Conservation (phyloP, 2,888 invertebrate genomes). For the Teinopalpus imperialis region DNA sequence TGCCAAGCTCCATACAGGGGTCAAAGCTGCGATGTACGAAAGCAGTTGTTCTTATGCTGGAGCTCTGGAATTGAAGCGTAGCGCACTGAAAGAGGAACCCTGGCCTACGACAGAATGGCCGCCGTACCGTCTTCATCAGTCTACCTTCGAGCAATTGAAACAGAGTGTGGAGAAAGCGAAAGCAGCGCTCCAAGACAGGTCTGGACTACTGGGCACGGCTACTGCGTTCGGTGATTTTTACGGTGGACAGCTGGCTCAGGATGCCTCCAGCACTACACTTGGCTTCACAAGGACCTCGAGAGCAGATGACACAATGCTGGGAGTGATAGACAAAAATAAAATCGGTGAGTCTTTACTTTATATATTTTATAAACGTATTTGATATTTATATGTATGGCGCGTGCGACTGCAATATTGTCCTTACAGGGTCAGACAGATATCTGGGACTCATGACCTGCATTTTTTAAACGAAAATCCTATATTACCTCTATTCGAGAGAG, state of each 20-base stretch:
- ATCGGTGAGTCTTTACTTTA: constrained; percentile 67
- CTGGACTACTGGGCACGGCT: constrained; percentile 85
- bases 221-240: constrained; percentile 88
- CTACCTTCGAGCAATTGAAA: constrained; percentile 94
- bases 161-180: constrained; percentile 96
- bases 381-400: too few relatives aligned
- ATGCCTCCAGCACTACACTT: constrained; percentile 54
- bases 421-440: too few relatives aligned
- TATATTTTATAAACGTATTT: too few relatives aligned
- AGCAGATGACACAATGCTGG: constrained; percentile 71
- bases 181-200: constrained; percentile 89
- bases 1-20: constrained; percentile 63
- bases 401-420: too few relatives aligned
- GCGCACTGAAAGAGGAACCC: constrained; percentile 80
- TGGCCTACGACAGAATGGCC: constrained; percentile 87
- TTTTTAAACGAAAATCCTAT: too few relatives aligned
- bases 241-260: constrained; percentile 76
- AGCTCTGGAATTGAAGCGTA: constrained; percentile 89
- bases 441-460: too few relatives aligned
- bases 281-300: constrained; percentile 63
- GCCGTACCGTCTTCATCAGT: constrained; percentile 91
- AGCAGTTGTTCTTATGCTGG: constrained; percentile 96
- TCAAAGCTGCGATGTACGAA: constrained; percentile 90
- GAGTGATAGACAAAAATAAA: constrained; percentile 69
- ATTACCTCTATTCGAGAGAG: too few relatives aligned